phyloP scores from a whole-genome alignment of 2,113 vertebrate genomes.

The Pseudonaja textilis region DNA sequence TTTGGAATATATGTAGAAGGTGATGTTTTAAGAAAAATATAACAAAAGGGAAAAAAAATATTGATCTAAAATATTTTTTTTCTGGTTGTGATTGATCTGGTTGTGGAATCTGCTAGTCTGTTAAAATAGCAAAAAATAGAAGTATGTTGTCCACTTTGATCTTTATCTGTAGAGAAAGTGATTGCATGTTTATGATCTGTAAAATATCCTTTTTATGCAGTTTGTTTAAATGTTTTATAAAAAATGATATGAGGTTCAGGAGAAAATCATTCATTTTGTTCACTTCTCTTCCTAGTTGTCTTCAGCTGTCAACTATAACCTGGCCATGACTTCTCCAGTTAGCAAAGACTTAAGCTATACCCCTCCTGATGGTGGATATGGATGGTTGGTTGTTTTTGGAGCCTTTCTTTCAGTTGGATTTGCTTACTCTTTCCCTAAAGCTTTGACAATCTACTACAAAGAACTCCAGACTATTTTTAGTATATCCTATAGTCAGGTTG shows the following conservation, averaged over 20 bases:
- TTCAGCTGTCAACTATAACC: not conserved
- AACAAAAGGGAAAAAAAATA: not conserved
- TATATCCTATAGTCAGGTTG: constrained; percentile 80
- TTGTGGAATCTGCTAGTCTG: not conserved
- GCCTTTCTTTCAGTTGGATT: constrained; percentile 86
- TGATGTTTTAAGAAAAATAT: not conserved
- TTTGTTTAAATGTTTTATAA: not conserved
- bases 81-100: not conserved
- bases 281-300: not conserved
- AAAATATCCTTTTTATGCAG: not conserved
- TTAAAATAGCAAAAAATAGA: not conserved
- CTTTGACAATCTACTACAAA: constrained; percentile 82
- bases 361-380: constrained; percentile 85
- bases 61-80: not conserved
- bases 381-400: constrained; percentile 82
- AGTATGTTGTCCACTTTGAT: not conserved
- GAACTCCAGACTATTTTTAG: constrained; percentile 76
- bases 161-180: not conserved
- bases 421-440: constrained; percentile 81
- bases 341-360: constrained; percentile 46
- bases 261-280: not conserved
- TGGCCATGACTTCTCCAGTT: constrained; percentile 69
- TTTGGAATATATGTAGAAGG: not conserved
- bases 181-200: not conserved
- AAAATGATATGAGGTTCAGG: too few relatives aligned